These are phyloP conservation scores for Orchesellides sinensis DNA, from an alignment of 2,888 invertebrate genomes.

Conservation along the genomic window DNA sequence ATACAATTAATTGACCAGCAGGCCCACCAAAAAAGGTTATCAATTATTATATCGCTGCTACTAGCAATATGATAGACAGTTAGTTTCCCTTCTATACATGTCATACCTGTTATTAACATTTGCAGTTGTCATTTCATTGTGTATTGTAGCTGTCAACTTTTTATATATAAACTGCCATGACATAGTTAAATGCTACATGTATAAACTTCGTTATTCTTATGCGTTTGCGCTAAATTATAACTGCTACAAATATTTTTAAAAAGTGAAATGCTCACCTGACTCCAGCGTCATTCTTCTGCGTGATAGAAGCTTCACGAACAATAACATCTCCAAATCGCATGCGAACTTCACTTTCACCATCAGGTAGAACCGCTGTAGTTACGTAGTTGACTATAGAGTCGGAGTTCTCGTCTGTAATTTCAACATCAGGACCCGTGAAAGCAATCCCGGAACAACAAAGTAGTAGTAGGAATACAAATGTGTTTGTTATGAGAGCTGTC, in stretches of 20 bases:
- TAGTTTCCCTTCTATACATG: too few species aligned
- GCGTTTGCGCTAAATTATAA: too few species aligned
- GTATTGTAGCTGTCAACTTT: background rate
- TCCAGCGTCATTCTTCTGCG: conserved; percentile 53
- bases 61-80: too few species aligned
- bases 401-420: background rate
- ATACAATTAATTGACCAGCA: too few species aligned
- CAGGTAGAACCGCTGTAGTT: conserved; percentile 82
- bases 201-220: background rate
- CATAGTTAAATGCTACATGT: background rate
- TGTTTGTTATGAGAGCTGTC: conserved; percentile 17
- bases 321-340: conserved; percentile 82
- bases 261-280: conserved; percentile 60
- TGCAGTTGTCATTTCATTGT: background rate
- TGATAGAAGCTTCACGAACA: conserved; percentile 83
- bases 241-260: too few species aligned
- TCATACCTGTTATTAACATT: too few species aligned
- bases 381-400: conserved; percentile 80
- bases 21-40: too few species aligned
- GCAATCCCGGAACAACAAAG: conserved; percentile 16
- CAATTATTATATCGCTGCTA: too few species aligned
- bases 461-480: conserved; percentile 27
- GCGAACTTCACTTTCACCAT: conserved; percentile 84
- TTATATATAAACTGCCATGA: background rate
- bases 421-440: conserved; percentile 24